Evolutionary conservation across 2,888 invertebrate genomes (phyloP), one percentile per base, ranked within the genome.

Genomic region (Mylabris sibirica): DNA sequence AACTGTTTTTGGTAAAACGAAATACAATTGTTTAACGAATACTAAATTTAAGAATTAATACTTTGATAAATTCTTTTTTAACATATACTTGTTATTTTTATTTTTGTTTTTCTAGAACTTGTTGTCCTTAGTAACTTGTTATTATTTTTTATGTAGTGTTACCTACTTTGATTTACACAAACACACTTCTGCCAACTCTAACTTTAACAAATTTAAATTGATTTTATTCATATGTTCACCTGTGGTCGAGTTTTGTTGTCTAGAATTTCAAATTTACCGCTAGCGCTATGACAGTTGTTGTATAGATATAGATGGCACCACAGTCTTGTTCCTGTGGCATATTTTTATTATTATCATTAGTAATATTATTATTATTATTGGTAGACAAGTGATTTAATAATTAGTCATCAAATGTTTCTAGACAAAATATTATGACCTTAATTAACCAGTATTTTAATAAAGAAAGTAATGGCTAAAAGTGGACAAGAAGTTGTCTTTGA

Each of bases 401-500:
- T 57, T 57, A 57, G 57, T 57, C 57, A 57, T 57, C 57, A 57
- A 57, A 57, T 57, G 24, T 57, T 57, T 57, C 57, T 24, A 57
- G 57, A 57, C 24, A 57, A 24, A 24, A 22, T 24, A 57, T 24
- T 57, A 57, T 57, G 57, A 57, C 57, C 24, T 57, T 57, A 24
- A 57, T 57, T 24, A 57, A 57, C 8, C 1, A 49, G 9, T 20
- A 14, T 57, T 24, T 9, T 11, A 53, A 24, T 24, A 57, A 57
- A 57, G 24, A 24, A 24, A 57, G 20, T 24, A 72, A 86, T 85
- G 86, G 84, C 85, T 64, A 87, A 85, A 82, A 86, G 84, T 78
- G 87, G 86, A 74, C 87, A 89, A 84, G 93, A 94, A 85, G 90
- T 93, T 74, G 92, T 95, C 76, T 92, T 93, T 83, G 94, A 95